These are phyloP conservation scores for Hydrochoerus hydrochaeris DNA, from an alignment of 2,113 vertebrate genomes.

Conservation along the genomic window DNA sequence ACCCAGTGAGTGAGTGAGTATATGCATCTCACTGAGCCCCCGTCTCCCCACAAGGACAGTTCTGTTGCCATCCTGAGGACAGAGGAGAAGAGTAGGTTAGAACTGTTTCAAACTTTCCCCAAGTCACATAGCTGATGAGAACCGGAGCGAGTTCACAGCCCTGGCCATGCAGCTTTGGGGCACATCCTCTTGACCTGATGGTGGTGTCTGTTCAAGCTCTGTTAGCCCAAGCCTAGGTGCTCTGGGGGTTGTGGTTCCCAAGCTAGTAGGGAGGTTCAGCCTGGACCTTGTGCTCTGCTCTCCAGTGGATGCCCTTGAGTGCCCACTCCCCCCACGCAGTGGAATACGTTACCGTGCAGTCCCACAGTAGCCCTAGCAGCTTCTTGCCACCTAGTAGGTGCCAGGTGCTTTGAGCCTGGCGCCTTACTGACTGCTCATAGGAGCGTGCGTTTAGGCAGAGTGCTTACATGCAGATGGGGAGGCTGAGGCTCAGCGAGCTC, in stretches of 20 bases:
- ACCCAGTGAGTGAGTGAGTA: neutral
- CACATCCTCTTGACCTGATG: neutral
- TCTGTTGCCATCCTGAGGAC: neutral
- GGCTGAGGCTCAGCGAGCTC: neutral
- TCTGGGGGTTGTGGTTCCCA: neutral
- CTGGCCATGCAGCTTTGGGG: neutral
- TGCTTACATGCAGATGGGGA: neutral
- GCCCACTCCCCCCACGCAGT: rapidly evolving
- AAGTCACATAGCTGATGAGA: neutral
- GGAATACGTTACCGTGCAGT: rapidly evolving
- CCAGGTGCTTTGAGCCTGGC: neutral
- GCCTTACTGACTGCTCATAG: neutral
- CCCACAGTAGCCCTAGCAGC: rapidly evolving
- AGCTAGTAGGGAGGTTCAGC: neutral
- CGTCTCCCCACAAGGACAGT: neutral
- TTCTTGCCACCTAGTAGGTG: neutral
- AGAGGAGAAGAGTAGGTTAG: neutral
- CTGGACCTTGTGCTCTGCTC: neutral
- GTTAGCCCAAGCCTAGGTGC: neutral
- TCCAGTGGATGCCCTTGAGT: neutral
- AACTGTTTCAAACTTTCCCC: neutral
- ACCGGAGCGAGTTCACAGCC: neutral
- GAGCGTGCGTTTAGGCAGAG: neutral
- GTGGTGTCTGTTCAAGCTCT: neutral
- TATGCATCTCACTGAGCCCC: neutral